Base-by-base conservation (phyloP, 92 coral and sea anemone species). In the Phenganax marumi region DNA sequence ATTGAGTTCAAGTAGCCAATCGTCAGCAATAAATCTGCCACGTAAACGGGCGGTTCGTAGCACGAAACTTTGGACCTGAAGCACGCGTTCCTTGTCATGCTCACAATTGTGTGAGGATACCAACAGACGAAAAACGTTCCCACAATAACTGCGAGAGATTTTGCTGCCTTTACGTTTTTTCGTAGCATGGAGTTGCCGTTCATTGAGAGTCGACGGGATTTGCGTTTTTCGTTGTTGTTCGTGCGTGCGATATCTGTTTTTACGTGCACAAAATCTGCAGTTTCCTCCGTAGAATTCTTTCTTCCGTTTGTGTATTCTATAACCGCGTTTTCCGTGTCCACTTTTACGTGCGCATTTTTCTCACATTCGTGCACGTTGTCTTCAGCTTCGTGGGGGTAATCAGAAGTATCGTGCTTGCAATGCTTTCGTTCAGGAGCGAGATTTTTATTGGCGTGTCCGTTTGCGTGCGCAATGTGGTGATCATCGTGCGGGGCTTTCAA, bases 1-100 rank as follows among this genome's bases (percentile, higher is more conserved):
- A 97, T 93, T 11, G 93, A 89, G 78, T 95, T 95, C 7, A 92
- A 84, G 53, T 90, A 95, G 0, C 98, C 98, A 49, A 95, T 64
- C 46, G 91, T 88, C 13, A 92, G 69, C 49, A 92, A 76, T 4
- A 17, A n/a, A 0, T 56, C 39, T 10, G 39, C 9, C 17, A 73
- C 79, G 12, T 83, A 73, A 1, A 11, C 25, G 3, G 86, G 71
- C 25, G 57, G 55, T 0, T 23, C 23, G 3, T 4, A 12, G 49
- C 70, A 61, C 0, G 16, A 5, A 5, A 49, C 52, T 11, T 50
- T 50, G 0, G 24, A 46, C 7, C 54, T 51, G 6, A 65, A 33
- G 73, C 72, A 86, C 69, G 85, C 52, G 16, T 79, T 86, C 3
- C 46, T 80, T 3, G 51, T 63, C 56, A 89, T 53, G 49, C 92